Percentiles rank a stretch among this genome's conserved stretches.
phyloP scores from a whole-genome alignment of 2,113 vertebrate species.

The Bettongia penicillata region DNA sequence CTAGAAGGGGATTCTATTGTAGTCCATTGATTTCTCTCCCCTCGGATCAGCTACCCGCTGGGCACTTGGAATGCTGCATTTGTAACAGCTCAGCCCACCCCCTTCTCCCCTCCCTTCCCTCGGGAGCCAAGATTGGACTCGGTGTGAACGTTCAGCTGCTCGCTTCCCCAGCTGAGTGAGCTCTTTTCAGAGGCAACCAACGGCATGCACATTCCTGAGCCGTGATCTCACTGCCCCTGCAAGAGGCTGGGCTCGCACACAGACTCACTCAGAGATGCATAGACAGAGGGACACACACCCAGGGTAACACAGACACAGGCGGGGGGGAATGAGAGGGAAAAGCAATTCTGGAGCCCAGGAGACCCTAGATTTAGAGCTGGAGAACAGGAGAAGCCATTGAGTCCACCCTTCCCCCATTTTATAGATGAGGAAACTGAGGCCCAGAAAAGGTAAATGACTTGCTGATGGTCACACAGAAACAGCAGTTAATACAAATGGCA shows the following conservation, averaged over 20 bases:
- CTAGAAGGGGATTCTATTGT: constrained; percentile 38
- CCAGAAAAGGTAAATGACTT: background rate
- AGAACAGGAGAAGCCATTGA: background rate
- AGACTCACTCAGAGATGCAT: background rate
- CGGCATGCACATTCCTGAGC: constrained; percentile 84
- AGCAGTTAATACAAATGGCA: background rate
- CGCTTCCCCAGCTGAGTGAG: constrained; percentile 80
- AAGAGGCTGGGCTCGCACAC: constrained; percentile 65
- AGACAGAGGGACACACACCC: background rate
- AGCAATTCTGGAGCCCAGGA: background rate
- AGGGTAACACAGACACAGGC: background rate
- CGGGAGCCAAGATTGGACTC: constrained; percentile 46
- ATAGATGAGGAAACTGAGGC: background rate
- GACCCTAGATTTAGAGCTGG: background rate
- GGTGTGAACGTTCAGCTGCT: constrained; percentile 78
- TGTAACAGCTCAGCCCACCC: background rate
- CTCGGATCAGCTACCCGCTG: constrained; percentile 7
- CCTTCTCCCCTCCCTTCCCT: background rate
- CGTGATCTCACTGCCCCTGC: constrained; percentile 82
- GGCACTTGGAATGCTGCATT: constrained; percentile 18
- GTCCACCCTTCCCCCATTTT: background rate
- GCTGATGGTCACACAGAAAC: background rate
- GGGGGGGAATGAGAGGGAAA: background rate
- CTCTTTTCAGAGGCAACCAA: constrained; percentile 85
- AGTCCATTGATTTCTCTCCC: constrained; percentile 40